Conservation (phyloP, 2,888 invertebrate species). For the Calliscelio sp. region DNA sequence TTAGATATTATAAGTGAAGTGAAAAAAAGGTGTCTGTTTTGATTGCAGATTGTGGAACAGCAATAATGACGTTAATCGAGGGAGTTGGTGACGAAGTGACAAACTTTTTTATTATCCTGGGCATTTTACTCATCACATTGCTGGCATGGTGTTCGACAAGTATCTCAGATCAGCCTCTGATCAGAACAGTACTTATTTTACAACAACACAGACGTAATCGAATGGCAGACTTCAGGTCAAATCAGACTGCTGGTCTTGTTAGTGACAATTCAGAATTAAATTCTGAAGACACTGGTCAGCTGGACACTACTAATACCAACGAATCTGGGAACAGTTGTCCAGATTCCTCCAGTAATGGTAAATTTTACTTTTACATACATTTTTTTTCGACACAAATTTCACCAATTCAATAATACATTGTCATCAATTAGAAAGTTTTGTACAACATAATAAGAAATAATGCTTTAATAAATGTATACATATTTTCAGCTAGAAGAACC, state of each 20-base stretch:
- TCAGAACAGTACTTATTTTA: constrained; percentile 90
- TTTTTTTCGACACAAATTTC: too few species aligned
- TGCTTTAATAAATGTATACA: too few species aligned
- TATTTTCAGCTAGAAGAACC: constrained; percentile 59
- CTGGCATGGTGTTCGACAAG: constrained; percentile 93
- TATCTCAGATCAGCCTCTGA: constrained; percentile 89
- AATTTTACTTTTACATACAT: too few species aligned
- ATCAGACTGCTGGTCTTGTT: constrained; percentile 73
- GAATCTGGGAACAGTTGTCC: constrained; percentile 78
- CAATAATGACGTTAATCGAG: constrained; percentile 91
- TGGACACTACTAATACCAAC: constrained; percentile 73
- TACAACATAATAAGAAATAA: too few species aligned
- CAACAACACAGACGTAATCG: constrained; percentile 86
- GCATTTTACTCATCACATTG: constrained; percentile 88
- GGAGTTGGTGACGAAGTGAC: constrained; percentile 95
- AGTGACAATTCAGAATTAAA: constrained; percentile 77
- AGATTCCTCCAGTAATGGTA: constrained; percentile 84
- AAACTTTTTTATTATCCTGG: constrained; percentile 89
- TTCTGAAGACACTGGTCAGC: constrained; percentile 78
- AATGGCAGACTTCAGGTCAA: constrained; percentile 82
- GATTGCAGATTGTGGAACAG: constrained; percentile 29
- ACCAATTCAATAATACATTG: too few species aligned
- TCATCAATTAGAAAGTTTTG: too few species aligned
- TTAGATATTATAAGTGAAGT: neutral
- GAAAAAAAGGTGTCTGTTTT: neutral